Evolutionary conservation across 2,113 vertebrate species (phyloP), one percentile per base, ranked within the genome.

Genomic region (Microtus ochrogaster): DNA sequence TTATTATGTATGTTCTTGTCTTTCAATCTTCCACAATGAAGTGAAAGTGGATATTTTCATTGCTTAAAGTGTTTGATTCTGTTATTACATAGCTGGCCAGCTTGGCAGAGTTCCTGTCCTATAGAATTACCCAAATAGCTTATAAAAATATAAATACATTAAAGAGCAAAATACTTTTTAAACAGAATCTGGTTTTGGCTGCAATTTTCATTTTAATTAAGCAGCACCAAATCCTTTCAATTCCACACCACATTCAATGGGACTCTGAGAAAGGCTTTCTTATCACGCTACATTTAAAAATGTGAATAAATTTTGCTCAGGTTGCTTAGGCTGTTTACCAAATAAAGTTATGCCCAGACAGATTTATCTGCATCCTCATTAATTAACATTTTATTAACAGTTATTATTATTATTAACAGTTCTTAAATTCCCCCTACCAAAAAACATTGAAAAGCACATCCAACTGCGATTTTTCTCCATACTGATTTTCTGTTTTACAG

Each of bases 41-140:
- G 58, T 16, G 82, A 90, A 63, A 33, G 26, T 13, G 94, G 81
- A 39, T 91, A 95, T 94, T 92, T 94, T 91, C 92, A 90, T 52
- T 17, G 82, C 65, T 86, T 41, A 89, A n/a, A 8, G n/a, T 77
- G 79, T 85, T 11, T 86, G 52, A 96, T 94, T 94, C 94, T 78
- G 68, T 96, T 74, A 90, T 66, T 96, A 44, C 94, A n/a, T 74
- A 96, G 63, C 96, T 90, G 94, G 49, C 55, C 96, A 92, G 91
- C n/a, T 87, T 96, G 74, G 76, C 92, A 95, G 98, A 63, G 11
- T 93, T 5, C 92, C 30, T 52, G n/a, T 14, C 36, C 89, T 30
- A 68, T 1, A 39, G 6, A 86, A 96, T 73, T 61, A 95, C 82
- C 36, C 30, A 92, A n/a, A 65, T 96, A 96, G 63, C 33, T 33